phyloP scores from a whole-genome alignment of 2,797 vertebrate genomes.

The Helicolenus hilgendorfi region DNA sequence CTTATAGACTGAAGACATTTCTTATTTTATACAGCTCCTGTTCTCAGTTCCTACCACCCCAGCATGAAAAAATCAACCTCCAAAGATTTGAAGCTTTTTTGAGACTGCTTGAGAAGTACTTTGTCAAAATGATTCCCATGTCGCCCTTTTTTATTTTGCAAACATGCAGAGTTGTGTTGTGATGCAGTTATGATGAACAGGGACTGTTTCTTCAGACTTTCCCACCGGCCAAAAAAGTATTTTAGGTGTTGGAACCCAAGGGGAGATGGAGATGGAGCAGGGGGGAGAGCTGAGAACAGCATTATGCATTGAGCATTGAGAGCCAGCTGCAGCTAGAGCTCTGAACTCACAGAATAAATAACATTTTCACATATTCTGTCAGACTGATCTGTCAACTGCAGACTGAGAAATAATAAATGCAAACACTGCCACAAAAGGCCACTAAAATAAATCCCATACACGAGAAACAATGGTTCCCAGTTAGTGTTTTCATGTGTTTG shows the following conservation, averaged over 20 bases:
- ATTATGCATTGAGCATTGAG: background rate
- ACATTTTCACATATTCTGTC: constrained; percentile 1
- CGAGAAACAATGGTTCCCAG: background rate
- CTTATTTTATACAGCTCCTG: background rate
- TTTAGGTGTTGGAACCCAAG: constrained; percentile 34
- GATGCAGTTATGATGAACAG: background rate
- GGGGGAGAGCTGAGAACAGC: background rate
- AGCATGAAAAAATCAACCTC: background rate
- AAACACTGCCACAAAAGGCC: constrained; percentile 11
- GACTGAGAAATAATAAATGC: constrained; percentile 21
- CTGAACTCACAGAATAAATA: constrained; percentile 15
- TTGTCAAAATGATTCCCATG: constrained; percentile 10
- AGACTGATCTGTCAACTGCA: constrained; percentile 8
- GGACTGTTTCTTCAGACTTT: constrained; percentile 6
- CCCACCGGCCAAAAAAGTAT: constrained; percentile 41
- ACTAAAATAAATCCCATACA: background rate
- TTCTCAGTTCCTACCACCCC: background rate
- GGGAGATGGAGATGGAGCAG: background rate
- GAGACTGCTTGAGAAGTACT: constrained; percentile 6
- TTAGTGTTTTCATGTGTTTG: background rate
- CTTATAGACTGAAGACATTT: background rate
- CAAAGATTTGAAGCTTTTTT: background rate
- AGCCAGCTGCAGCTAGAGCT: background rate
- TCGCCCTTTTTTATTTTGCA: constrained; percentile 27
- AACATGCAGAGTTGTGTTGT: background rate